Conservation (phyloP, 1,140 invertebrate genomes). For the Contarinia nasturtii region DNA sequence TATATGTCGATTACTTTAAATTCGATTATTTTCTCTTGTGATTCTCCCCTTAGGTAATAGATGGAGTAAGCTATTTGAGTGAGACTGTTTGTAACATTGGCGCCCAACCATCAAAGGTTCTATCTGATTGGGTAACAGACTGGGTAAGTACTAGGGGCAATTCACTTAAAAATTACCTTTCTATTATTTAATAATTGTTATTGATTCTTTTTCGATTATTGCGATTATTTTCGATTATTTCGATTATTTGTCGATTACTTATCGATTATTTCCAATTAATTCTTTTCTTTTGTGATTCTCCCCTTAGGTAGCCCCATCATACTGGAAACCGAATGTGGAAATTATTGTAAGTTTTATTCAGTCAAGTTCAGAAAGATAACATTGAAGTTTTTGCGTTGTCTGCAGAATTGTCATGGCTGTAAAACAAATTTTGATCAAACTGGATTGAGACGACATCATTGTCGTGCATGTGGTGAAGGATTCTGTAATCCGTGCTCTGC, state of each 20-base stretch:
- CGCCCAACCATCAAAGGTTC: constrained; percentile 44
- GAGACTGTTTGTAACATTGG: constrained; percentile 48
- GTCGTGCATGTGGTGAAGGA: constrained; percentile 54
- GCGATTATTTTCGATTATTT: too few relatives aligned
- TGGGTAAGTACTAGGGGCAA: too few relatives aligned
- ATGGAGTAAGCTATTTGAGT: constrained; percentile 49
- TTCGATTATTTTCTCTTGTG: too few relatives aligned
- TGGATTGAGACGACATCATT: constrained; percentile 51
- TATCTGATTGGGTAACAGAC: constrained; percentile 58
- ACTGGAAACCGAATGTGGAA: constrained; percentile 63
- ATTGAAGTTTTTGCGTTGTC: background rate
- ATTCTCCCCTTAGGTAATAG: too few relatives aligned
- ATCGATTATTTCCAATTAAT: too few relatives aligned
- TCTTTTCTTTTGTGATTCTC: too few relatives aligned
- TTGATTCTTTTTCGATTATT: too few relatives aligned
- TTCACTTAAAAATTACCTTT: too few relatives aligned
- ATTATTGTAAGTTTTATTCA: constrained; percentile 36
- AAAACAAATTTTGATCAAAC: constrained; percentile 28
- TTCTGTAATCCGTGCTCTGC: constrained; percentile 47
- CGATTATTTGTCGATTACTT: too few relatives aligned
- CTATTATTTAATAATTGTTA: too few relatives aligned
- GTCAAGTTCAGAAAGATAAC: background rate
- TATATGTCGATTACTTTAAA: too few relatives aligned
- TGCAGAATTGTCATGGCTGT: constrained; percentile 44
- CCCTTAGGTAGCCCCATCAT: constrained; percentile 54